A percentile compares a stretch with the other conserved stretches of the same genome.
Evolutionary conservation across 2,113 vertebrate species (phyloP).

Genomic region (Tamias sibiricus): DNA sequence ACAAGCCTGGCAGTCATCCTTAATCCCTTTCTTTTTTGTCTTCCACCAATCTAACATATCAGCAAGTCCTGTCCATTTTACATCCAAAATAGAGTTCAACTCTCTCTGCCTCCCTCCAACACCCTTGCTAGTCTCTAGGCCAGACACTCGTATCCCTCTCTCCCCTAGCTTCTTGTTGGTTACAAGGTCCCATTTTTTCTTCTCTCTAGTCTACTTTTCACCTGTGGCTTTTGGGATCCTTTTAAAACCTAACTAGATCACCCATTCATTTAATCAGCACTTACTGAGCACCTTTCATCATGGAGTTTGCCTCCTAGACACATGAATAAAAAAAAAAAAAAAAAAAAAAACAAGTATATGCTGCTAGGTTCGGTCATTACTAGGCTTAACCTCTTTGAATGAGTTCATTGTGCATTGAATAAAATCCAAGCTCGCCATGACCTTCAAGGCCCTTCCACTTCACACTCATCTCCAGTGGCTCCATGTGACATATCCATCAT

Average conservation of each 20-base stretch:
- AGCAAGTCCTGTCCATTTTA: not conserved
- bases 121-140: not conserved
- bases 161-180: not conserved
- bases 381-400: not conserved
- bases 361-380: not conserved
- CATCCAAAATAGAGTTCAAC: not conserved
- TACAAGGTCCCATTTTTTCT: not conserved
- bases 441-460: not conserved
- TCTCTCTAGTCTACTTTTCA: not conserved
- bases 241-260: not conserved
- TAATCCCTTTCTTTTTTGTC: not conserved
- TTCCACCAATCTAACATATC: not conserved
- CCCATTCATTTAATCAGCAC: not conserved
- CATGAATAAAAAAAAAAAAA: not conserved
- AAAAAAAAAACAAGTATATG: not conserved
- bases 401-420: not conserved
- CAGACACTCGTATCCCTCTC: not conserved
- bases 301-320: not conserved
- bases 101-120: not conserved
- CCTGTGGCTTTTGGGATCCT: not conserved
- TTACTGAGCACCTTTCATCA: not conserved
- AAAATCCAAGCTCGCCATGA: not conserved
- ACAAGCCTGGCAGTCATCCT: not conserved
- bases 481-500: not conserved
- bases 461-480: not conserved